phyloP scores from a whole-genome alignment of 1,140 invertebrate species.

The Drosophila albomicans region DNA sequence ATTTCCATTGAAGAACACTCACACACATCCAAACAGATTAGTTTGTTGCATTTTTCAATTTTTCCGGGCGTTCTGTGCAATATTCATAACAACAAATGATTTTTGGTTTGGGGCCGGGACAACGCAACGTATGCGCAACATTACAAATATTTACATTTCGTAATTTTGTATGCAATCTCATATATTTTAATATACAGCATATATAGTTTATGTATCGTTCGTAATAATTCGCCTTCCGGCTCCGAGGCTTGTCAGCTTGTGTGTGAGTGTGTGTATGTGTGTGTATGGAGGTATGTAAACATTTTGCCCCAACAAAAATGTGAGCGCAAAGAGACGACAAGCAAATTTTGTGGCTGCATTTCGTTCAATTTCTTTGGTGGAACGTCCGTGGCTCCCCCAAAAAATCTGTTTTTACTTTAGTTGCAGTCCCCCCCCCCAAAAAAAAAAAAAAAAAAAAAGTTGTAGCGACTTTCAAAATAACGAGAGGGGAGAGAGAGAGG shows the following conservation, averaged over 20 bases:
- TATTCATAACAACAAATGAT: constrained; percentile 6
- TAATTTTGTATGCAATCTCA: constrained; percentile 39
- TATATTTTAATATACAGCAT: constrained; percentile 33
- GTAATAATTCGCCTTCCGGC: constrained; percentile 1
- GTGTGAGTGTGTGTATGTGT: constrained; percentile 11
- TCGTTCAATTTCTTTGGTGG: constrained; percentile 22
- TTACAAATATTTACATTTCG: constrained; percentile 45
- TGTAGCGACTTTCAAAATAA: neutral
- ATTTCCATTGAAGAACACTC: neutral
- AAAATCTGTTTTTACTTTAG: constrained; percentile 8
- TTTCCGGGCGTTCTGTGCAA: neutral
- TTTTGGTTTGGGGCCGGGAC: constrained; percentile 11
- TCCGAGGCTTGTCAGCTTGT: neutral
- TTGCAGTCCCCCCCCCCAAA: neutral
- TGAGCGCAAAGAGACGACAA: neutral
- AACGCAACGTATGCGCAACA: constrained; percentile 35
- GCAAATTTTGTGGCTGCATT: constrained; percentile 32
- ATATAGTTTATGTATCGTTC: neutral
- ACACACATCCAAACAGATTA: neutral
- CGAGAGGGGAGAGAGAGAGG: neutral
- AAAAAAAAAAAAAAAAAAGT: constrained; percentile 8
- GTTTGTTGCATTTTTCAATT: neutral
- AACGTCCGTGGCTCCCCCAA: too few relatives aligned
- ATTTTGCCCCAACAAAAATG: constrained; percentile 23
- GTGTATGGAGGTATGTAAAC: constrained; percentile 24